Evolutionary conservation across 1,140 invertebrate species (phyloP), one percentile per base, ranked within the genome.

Genomic region (Propsilocerus akamusi): DNA sequence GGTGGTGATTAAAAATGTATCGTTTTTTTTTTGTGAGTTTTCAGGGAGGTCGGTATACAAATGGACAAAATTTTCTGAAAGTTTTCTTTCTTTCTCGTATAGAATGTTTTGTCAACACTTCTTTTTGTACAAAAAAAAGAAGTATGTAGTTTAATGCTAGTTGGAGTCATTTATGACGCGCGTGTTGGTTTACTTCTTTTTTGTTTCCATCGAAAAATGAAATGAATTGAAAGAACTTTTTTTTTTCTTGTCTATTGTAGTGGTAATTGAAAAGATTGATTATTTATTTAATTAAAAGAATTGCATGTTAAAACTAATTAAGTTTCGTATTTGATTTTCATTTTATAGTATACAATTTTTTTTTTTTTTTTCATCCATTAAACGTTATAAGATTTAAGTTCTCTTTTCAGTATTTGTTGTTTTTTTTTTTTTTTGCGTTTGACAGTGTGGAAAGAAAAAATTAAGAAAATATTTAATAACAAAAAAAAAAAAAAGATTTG

Each of bases 301-400:
- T 41, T 41, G 34, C 34, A 41, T 41, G 34, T 41, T 41, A 41
- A 41, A 41, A 41, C 34, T 41, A 41, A 41, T 41, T 41, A 41
- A 41, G 34, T 41, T 41, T 20, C n/a, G n/a, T 14, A 41, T 41
- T 41, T 41, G 34, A 41, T 41, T 41, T 20, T 20, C 34, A 20
- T 41, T 41, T 7, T 41, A 41, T 41, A 41, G 34, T 41, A 41
- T 41, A 41, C 34, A 41, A 41, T 41, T 41, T 41, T 41, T 17
- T 17, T 20, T 8, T 20, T 2, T 41, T 41, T 41, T 41, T 41
- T 41, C n/a, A n/a, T n/a, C n/a, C n/a, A n/a, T n/a, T n/a, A n/a
- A n/a, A n/a, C n/a, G n/a, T n/a, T n/a, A n/a, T n/a, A n/a, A n/a
- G n/a, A n/a, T n/a, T n/a, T n/a, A n/a, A n/a, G n/a, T n/a, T n/a